A percentile compares a stretch with the other conserved stretches of the same genome.
Evolutionary conservation across 2,888 invertebrate species (phyloP).

Genomic region (Leptinotarsa peninsularis): DNA sequence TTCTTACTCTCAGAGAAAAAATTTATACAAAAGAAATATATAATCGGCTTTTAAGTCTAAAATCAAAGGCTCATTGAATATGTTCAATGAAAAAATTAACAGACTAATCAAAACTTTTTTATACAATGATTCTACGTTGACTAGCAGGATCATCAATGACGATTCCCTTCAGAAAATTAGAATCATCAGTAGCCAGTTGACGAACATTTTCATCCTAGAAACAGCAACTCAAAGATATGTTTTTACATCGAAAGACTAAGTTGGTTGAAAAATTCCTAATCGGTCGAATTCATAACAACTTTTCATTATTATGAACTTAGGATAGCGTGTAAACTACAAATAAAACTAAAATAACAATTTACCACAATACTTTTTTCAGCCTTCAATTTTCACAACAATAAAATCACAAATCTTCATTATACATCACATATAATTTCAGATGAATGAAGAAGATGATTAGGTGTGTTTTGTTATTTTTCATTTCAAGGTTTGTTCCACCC

Average conservation of each 20-base stretch:
- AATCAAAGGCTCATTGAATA: no score
- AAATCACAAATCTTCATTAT: not conserved
- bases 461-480: not conserved
- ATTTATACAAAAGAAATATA: slow-evolving; percentile 2
- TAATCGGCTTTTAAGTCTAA: not conserved
- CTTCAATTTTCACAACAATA: not conserved
- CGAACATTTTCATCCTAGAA: no score
- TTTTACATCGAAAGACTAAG: no score
- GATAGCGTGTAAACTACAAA: not conserved
- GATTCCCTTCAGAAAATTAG: no score
- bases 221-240: no score
- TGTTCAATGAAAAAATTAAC: no score
- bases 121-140: no score
- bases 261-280: no score
- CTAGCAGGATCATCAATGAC: no score
- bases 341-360: not conserved
- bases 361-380: not conserved
- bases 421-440: slow-evolving; percentile 10
- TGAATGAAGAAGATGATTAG: not conserved
- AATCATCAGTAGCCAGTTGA: no score
- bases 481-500: no score
- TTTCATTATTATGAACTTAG: not conserved
- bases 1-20: not conserved
- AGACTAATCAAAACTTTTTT: no score
- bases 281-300: not conserved